These are phyloP conservation scores for Protaetia brevitarsis DNA, from an alignment of 1,140 invertebrate genomes.

Conservation along the genomic window DNA sequence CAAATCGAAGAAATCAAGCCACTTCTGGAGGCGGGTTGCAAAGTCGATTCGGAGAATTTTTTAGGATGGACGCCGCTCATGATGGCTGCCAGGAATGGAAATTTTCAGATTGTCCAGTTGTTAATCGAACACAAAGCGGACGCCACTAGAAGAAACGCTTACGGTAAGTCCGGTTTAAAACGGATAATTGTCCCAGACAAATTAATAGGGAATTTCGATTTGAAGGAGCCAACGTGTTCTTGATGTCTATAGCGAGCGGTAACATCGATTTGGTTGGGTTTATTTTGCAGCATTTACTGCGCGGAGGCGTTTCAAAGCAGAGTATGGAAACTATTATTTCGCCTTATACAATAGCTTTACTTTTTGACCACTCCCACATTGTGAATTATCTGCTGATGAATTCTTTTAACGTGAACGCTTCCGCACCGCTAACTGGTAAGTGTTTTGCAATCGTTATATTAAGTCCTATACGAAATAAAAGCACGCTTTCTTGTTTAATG, in stretches of 20 bases:
- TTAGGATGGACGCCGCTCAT: constrained; percentile 56
- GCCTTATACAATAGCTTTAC: constrained; percentile 38
- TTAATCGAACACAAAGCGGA: constrained; percentile 48
- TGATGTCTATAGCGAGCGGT: constrained; percentile 38
- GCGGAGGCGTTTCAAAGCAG: constrained; percentile 41
- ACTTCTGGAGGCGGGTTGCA: constrained; percentile 32
- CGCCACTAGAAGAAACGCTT: constrained; percentile 49
- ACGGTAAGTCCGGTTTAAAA: constrained; percentile 43
- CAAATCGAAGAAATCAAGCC: constrained; percentile 29
- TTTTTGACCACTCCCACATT: constrained; percentile 38
- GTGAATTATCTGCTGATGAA: constrained; percentile 38
- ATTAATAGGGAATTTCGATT: constrained; percentile 21
- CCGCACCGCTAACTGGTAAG: constrained; percentile 37
- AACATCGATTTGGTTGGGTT: constrained; percentile 36
- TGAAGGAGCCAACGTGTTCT: constrained; percentile 39
- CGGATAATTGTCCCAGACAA: constrained; percentile 17
- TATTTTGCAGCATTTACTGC: constrained; percentile 39
- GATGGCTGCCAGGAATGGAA: constrained; percentile 52
- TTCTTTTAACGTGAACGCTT: constrained; percentile 37
- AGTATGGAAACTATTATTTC: constrained; percentile 39
- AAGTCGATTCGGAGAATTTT: constrained; percentile 49
- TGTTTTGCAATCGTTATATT: constrained; percentile 21
- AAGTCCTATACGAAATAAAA: background rate
- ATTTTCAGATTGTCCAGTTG: constrained; percentile 47
- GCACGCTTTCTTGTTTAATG: background rate